These are phyloP conservation scores for Helostoma temminkii DNA, from an alignment of 2,797 vertebrate genomes.

Conservation along the genomic window DNA sequence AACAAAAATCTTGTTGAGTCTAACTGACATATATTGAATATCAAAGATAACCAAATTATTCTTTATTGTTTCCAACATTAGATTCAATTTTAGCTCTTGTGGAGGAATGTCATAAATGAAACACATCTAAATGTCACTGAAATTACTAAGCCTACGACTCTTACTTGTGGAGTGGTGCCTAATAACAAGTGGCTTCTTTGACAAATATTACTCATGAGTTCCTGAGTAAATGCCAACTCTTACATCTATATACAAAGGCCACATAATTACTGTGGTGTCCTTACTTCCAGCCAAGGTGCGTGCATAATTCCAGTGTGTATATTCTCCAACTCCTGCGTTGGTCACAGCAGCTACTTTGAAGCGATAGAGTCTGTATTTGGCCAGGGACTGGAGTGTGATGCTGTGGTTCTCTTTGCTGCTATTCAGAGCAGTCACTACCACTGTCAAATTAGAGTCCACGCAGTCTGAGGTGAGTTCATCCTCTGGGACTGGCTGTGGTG, in stretches of 20 bases:
- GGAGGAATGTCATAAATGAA: background rate
- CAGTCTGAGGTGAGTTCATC: slow-evolving; percentile 82
- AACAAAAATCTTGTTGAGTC: background rate
- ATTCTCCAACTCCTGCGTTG: slow-evolving; percentile 88
- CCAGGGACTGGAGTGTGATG: slow-evolving; percentile 85
- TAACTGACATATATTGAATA: background rate
- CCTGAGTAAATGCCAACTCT: slow-evolving; percentile 23
- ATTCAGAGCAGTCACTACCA: slow-evolving; percentile 82
- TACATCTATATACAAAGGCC: slow-evolving; percentile 29
- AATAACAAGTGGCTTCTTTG: slow-evolving; percentile 7
- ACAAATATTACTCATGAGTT: slow-evolving; percentile 7
- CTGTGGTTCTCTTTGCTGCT: slow-evolving; percentile 65
- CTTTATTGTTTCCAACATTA: too few species aligned
- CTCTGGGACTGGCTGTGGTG: slow-evolving; percentile 31
- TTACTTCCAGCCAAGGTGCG: slow-evolving; percentile 92
- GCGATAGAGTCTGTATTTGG: slow-evolving; percentile 93
- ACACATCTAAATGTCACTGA: background rate
- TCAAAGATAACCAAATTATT: too few species aligned
- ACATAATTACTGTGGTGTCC: slow-evolving; percentile 64
- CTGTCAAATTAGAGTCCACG: slow-evolving; percentile 81
- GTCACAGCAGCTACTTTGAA: slow-evolving; percentile 93
- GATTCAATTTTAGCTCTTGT: background rate
- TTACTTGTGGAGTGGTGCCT: background rate
- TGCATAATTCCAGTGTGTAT: slow-evolving; percentile 88
- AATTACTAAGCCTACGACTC: background rate